Percentiles rank a stretch among this genome's conserved stretches.
Conservation (phyloP, 2,113 vertebrate species). For the Rhabdomys dilectus region DNA sequence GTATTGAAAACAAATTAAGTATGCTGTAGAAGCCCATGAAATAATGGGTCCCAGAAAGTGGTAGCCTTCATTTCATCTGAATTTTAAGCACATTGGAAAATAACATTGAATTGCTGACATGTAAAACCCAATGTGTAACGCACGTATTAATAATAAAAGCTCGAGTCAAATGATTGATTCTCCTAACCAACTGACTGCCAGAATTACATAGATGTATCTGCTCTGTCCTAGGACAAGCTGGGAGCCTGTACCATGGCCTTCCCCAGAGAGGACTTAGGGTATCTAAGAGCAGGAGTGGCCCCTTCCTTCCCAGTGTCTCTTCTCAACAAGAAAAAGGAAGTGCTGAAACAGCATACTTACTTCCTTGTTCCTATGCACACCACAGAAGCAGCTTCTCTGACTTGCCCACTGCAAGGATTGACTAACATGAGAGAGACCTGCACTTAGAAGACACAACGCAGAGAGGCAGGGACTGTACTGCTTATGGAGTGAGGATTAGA, state of each 20-base stretch:
- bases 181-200: not conserved
- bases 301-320: not conserved
- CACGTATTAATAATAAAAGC: not conserved
- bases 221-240: not conserved
- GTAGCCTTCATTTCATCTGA: constrained; percentile 28
- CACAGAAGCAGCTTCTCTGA: not conserved
- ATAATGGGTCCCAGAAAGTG: not conserved
- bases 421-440: not conserved
- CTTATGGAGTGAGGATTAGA: not conserved
- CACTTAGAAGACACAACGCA: not conserved
- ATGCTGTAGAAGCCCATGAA: not conserved
- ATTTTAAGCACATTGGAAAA: constrained; percentile 36
- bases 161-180: not conserved
- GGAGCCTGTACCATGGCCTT: not conserved
- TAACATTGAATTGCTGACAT: constrained; percentile 18
- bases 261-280: not conserved
- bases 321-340: not conserved
- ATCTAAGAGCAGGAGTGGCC: not conserved
- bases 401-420: not conserved
- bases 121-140: not conserved
- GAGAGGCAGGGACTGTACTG: not conserved
- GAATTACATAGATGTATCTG: not conserved
- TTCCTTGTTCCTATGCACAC: not conserved
- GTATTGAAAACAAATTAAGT: constrained; percentile 83
- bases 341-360: not conserved